These are phyloP conservation scores for Synergus umbraculus DNA, from an alignment of 2,888 invertebrate genomes.

Conservation along the genomic window DNA sequence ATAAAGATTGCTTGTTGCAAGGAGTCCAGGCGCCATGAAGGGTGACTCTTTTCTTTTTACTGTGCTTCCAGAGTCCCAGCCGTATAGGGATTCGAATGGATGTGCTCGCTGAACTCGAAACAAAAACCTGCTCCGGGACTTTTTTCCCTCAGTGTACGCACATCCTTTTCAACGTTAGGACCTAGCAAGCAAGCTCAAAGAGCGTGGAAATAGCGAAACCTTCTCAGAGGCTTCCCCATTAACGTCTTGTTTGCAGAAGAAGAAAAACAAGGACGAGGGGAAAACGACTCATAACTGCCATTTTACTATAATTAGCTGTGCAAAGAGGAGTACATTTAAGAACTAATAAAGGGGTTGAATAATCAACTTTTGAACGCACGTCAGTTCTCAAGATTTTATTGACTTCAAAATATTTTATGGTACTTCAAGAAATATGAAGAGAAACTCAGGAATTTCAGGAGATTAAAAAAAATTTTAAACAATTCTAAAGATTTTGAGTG, in stretches of 20 bases:
- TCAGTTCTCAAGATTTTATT: too few relatives aligned
- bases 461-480: too few relatives aligned
- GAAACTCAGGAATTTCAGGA: too few relatives aligned
- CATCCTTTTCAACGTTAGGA: conserved; percentile 52
- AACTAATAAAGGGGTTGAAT: too few relatives aligned
- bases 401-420: too few relatives aligned
- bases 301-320: background rate
- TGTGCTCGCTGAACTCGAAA: conserved; percentile 63
- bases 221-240: conserved; percentile 8
- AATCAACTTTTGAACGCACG: too few relatives aligned
- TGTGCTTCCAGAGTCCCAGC: conserved; percentile 46
- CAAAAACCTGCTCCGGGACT: conserved; percentile 63
- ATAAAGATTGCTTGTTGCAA: conserved; percentile 60
- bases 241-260: conserved; percentile 6
- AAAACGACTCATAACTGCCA: background rate
- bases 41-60: conserved; percentile 64
- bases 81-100: conserved; percentile 66
- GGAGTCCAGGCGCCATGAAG: conserved; percentile 61
- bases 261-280: conserved; percentile 1
- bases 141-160: conserved; percentile 45
- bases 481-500: too few relatives aligned
- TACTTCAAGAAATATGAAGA: too few relatives aligned
- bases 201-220: conserved; percentile 1
- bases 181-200: conserved; percentile 41
- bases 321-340: background rate